Evolutionary conservation across 2,797 vertebrate genomes (phyloP), one percentile per base, ranked within the genome.

Genomic region (Etheostoma nigrum): DNA sequence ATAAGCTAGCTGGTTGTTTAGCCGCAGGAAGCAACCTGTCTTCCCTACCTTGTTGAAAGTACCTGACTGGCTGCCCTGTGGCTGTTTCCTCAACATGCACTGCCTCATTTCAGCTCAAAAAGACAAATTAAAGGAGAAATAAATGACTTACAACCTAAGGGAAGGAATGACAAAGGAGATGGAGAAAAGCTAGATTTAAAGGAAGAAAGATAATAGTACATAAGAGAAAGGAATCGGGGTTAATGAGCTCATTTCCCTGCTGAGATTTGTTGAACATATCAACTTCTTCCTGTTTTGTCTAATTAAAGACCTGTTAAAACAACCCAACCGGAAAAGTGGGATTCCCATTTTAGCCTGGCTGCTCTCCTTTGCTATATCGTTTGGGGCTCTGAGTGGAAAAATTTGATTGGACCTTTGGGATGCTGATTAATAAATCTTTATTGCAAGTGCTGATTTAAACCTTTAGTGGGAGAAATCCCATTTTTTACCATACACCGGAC

Each of bases 341-440:
- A 75, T 76, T 82, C 62, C 74, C 42, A 80, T 57, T 66, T 62
- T 2, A 57, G 30, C 18, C 49, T 1, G 1, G 14, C 62, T 27
- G 49, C 52, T 74, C 55, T 70, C 19, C 11, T 0, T 45, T 18
- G 7, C 9, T 4, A 8, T 54, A 45, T 40, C 40, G 18, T 59
- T 67, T 0, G 6, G 49, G 45, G 52, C 54, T 83, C 33, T 70
- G 78, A 82, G 75, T 78, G 79, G 74, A 69, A 74, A 67, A 72
- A 72, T 57, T 62, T 14, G 66, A 81, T 79, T 51, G 48, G 67
- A 52, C 86, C 42, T 65, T 54, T 48, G 74, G 72, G 85, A 85
- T 8, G 16, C 49, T 45, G 73, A 78, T 90, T 84, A 71, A 83
- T 90, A 83, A 76, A 84, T 81, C 78, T 45, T 69, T 67, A 71